A percentile compares a stretch with the other conserved stretches of the same genome.
phyloP scores from a whole-genome alignment of 2,888 invertebrate genomes.

The Drosophila emarginata region DNA sequence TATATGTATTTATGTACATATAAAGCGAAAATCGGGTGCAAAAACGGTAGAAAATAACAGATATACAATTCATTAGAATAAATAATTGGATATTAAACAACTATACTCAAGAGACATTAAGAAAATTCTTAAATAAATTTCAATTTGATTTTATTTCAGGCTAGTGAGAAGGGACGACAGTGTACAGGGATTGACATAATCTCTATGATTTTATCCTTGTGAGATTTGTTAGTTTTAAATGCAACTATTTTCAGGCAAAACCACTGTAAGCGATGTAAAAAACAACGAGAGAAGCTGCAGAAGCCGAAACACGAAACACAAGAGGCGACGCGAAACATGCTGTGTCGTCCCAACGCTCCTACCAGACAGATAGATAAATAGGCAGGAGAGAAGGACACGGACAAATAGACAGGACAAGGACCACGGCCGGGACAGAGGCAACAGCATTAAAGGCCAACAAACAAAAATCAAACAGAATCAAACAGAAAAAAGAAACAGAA shows the following conservation, averaged over 20 bases:
- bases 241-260: not conserved
- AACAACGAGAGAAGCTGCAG: constrained; percentile 12
- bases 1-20: no score
- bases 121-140: no score
- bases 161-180: no score
- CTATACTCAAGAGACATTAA: no score
- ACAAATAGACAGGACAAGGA: not conserved
- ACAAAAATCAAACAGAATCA: not conserved
- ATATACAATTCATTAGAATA: no score
- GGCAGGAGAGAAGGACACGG: constrained; percentile 3
- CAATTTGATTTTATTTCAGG: no score
- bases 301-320: constrained; percentile 11
- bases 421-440: not conserved
- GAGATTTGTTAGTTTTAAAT: not conserved
- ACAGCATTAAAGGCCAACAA: not conserved
- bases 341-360: not conserved
- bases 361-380: not conserved
- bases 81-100: no score
- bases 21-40: not conserved
- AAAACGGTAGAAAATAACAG: no score
- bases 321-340: not conserved
- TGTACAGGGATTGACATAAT: not conserved
- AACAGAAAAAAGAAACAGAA: not conserved
- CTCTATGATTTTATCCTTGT: not conserved
- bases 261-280: constrained; percentile 9